Evolutionary conservation across 2,113 vertebrate genomes (phyloP).

Genomic region (Sakesphorus luctuosus): DNA sequence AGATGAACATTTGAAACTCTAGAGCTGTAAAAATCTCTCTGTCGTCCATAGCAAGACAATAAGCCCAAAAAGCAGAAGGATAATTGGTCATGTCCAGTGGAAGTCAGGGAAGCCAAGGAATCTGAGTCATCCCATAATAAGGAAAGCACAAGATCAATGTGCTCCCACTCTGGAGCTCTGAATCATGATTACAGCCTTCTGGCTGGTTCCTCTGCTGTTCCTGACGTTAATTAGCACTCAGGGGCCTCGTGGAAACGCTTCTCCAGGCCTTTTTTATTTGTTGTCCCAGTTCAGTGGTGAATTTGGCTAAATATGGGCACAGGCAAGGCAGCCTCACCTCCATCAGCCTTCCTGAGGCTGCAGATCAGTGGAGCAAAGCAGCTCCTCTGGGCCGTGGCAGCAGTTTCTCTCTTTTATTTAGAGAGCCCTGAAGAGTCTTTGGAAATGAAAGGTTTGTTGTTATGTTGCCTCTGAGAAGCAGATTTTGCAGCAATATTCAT

Average conservation of each 20-base stretch:
- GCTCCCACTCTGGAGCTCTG: conserved; percentile 41
- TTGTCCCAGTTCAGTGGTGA: neutral
- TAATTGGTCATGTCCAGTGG: conserved; percentile 30
- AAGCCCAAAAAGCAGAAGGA: neutral
- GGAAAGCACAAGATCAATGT: conserved; percentile 50
- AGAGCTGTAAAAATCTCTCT: neutral
- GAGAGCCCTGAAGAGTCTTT: neutral
- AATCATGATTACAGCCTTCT: conserved; percentile 53
- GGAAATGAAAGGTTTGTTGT: neutral
- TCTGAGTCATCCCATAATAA: conserved; percentile 13
- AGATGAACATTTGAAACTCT: neutral
- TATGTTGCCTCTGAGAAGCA: neutral
- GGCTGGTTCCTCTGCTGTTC: neutral
- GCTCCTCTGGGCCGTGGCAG: neutral
- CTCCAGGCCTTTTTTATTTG: neutral
- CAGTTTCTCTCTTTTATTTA: neutral
- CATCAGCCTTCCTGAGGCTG: neutral
- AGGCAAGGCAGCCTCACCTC: neutral
- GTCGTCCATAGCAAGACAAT: neutral
- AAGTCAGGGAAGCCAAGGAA: neutral
- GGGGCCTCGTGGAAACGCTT: neutral
- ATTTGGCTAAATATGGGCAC: neutral
- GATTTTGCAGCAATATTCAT: neutral
- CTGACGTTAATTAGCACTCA: conserved; percentile 32
- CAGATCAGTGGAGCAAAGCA: neutral